Evolutionary conservation across 2,888 invertebrate species (phyloP), one percentile per base, ranked within the genome.

Genomic region (Erannis defoliaria): DNA sequence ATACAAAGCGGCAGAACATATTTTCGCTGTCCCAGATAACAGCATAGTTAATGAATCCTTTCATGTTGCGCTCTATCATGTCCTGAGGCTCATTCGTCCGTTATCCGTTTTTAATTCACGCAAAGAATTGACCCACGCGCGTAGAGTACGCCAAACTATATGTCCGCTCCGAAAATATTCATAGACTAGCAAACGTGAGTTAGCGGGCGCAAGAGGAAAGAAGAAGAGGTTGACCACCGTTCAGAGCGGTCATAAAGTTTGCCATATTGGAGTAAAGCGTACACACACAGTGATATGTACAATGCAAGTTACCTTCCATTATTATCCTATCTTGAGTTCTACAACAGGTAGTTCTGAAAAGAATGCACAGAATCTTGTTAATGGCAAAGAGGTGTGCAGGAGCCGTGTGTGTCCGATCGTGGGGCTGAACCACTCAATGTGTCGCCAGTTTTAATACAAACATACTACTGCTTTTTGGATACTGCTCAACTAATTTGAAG

Each of bases 271-370:
- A 42, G 68, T 61, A 73, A 55, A 69, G 56, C 64, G 54, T 43
- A 51, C 60, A 63, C 54, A 55, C 60, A 62, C 63, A 63, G 63
- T 55, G 8, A 50, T 64, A 57, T 62, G 33, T 38, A 64, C 57
- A 65, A 62, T 54, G 66, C 64, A 50, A 65, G 59, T 70, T 81
- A 82, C 80, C 82, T 81, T 71, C 58, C 63, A 69, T 69, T 19
- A 68, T 69, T n/a, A 46, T 69, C 71, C 67, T 46, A 45, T 70
- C 71, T 72, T 73, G 77, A 74, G 73, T 73, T 77, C 77, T 75
- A 81, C 82, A 83, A 88, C 87, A 82, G 84, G 90, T 87, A 90
- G 73, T 71, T 89, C 92, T 92, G 92, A 91, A 92, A 91, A 90
- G 90, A 92, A 90, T 90, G 91, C 91, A 91, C 86, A 91, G 92